A percentile compares a stretch with the other conserved stretches of the same genome.
Evolutionary conservation across 2,888 invertebrate species (phyloP).

Genomic region (Stramonita haemastoma): DNA sequence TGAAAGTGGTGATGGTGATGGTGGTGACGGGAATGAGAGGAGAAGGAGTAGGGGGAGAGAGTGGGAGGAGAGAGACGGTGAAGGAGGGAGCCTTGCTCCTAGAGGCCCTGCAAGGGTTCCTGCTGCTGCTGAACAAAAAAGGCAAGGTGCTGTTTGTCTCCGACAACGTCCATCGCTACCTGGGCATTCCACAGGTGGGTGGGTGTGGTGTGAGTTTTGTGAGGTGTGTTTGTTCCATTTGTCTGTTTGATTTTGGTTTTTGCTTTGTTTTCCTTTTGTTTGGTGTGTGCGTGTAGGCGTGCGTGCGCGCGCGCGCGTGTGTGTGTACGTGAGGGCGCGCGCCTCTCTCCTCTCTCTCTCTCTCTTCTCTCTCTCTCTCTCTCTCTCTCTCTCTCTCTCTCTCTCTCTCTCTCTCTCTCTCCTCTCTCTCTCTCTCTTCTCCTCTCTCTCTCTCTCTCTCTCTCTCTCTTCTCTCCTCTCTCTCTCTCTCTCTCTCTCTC

Average conservation of each 20-base stretch:
- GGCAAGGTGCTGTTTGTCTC: conserved; percentile 38
- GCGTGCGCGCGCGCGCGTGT: not conserved
- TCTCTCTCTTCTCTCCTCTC: not conserved
- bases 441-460: not conserved
- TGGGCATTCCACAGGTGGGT: conserved; percentile 36
- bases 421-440: not conserved
- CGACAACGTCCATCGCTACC: conserved; percentile 25
- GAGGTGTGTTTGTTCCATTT: not conserved
- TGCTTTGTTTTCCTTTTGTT: not conserved
- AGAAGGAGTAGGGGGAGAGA: too few species aligned
- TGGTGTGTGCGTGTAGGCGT: not conserved
- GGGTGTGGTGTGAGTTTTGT: not conserved
- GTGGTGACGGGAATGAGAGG: too few species aligned
- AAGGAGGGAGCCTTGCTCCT: conserved; percentile 26
- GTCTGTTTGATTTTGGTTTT: not conserved
- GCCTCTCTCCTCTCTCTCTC: not conserved
- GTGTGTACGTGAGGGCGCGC: not conserved
- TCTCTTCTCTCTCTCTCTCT: not conserved
- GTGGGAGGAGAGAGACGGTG: not conserved
- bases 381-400: not conserved
- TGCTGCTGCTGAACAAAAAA: conserved; percentile 29
- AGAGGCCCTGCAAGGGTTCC: conserved; percentile 38
- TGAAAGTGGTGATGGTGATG: too few species aligned
- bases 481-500: not conserved
- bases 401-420: not conserved